phyloP scores from a whole-genome alignment of 2,113 vertebrate genomes.

The Trematocara marginatum region DNA sequence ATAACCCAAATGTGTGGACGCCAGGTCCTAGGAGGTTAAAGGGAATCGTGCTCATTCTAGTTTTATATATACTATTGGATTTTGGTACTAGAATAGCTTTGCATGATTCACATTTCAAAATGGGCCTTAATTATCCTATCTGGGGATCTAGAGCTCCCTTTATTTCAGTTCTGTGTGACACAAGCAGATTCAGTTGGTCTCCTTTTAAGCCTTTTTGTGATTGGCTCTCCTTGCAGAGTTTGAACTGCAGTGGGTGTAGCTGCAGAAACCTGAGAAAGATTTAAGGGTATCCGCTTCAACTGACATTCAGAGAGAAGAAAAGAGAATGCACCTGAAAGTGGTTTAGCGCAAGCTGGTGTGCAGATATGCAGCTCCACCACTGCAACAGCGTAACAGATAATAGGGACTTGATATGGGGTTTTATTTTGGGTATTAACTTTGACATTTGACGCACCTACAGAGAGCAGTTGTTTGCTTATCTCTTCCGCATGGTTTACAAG shows the following conservation, averaged over 20 bases:
- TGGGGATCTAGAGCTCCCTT: neutral
- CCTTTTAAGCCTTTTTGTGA: neutral
- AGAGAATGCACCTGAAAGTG: neutral
- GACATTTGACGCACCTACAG: neutral
- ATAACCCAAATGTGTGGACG: too few species aligned
- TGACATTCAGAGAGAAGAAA: neutral
- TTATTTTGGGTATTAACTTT: neutral
- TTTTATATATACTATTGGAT: neutral
- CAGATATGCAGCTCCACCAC: neutral
- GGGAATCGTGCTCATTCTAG: too few species aligned
- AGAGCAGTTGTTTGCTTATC: neutral
- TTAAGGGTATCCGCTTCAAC: neutral
- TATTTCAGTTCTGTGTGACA: neutral
- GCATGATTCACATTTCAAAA: neutral
- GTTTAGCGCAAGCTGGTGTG: neutral
- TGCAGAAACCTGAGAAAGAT: neutral
- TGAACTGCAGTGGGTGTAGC: neutral
- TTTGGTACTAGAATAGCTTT: neutral
- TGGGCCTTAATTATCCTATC: neutral
- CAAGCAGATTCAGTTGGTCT: neutral
- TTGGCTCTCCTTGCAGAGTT: neutral
- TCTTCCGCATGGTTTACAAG: neutral
- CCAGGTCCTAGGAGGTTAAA: too few species aligned
- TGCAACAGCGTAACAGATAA: neutral
- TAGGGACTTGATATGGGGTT: neutral